Conservation (phyloP, 2,888 invertebrate species). For the Drosophila neonasuta region DNA sequence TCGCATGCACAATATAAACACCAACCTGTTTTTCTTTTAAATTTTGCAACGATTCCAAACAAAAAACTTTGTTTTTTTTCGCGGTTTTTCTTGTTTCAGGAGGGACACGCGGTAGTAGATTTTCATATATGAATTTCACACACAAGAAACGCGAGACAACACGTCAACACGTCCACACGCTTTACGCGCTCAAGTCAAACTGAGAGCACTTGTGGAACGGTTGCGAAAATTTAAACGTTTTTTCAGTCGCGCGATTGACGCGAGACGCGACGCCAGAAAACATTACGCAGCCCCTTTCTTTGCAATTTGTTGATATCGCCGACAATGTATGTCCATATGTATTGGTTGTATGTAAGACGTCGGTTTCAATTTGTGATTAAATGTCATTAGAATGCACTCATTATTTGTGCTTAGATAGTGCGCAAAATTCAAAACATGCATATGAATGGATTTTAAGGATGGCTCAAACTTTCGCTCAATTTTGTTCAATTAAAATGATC, state of each 20-base stretch:
- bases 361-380: background rate
- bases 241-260: conserved; percentile 22
- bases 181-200: conserved; percentile 68
- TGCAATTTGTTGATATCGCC: conserved; percentile 14
- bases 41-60: conserved; percentile 21
- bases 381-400: conserved; percentile 11
- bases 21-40: conserved; percentile 53
- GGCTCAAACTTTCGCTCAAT: background rate
- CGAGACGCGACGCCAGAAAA: conserved; percentile 42
- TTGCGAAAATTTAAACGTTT: conserved; percentile 67
- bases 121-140: conserved; percentile 4
- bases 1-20: conserved; percentile 16
- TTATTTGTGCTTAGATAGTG: conserved; percentile 9
- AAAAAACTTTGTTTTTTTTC: conserved; percentile 40
- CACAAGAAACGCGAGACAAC: conserved; percentile 4
- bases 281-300: conserved; percentile 40
- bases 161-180: conserved; percentile 57
- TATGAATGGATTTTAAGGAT: background rate
- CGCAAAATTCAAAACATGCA: conserved; percentile 16
- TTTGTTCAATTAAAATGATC: background rate
- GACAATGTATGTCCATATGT: background rate
- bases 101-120: conserved; percentile 7
- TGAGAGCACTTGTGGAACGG: conserved; percentile 50
- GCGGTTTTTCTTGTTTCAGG: conserved; percentile 28
- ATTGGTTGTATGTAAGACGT: background rate